Evolutionary conservation across 2,797 vertebrate species (phyloP).

Genomic region (Pteronotus mesoamericanus): DNA sequence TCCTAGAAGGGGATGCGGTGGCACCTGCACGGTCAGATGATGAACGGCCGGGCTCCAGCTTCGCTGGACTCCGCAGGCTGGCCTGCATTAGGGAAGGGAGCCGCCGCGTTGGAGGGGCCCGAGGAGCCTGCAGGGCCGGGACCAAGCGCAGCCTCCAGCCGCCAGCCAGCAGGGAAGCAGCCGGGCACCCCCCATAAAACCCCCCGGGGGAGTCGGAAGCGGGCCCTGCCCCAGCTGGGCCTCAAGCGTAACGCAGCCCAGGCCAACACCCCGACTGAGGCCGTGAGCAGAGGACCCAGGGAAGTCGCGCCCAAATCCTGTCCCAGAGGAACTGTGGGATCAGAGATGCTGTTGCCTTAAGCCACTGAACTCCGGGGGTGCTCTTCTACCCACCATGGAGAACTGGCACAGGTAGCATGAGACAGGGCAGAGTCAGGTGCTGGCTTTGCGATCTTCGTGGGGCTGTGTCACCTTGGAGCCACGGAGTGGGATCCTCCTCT

Average conservation of each 20-base stretch:
- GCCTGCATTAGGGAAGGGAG: accelerated
- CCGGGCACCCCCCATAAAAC: accelerated
- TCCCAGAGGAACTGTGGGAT: not conserved
- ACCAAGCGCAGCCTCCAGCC: not conserved
- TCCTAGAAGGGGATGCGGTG: not conserved
- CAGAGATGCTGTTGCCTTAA: accelerated
- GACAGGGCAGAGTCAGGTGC: accelerated
- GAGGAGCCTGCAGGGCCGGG: accelerated
- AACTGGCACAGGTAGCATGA: not conserved
- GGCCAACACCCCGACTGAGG: accelerated
- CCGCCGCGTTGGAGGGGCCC: not conserved
- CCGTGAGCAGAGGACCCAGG: not conserved
- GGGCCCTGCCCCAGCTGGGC: not conserved
- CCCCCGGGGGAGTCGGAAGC: not conserved
- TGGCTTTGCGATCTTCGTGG: not conserved
- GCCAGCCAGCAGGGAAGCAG: not conserved
- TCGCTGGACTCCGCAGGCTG: accelerated
- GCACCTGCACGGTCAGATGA: accelerated
- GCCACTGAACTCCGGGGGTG: not conserved
- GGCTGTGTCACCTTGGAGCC: not conserved
- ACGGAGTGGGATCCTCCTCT: not conserved
- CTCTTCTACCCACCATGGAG: not conserved
- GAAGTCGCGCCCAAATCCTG: not conserved
- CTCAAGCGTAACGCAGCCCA: accelerated
- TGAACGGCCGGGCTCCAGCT: accelerated